Base-by-base conservation (phyloP, 2,888 invertebrate species). In the Troides oblongomaculatus region DNA sequence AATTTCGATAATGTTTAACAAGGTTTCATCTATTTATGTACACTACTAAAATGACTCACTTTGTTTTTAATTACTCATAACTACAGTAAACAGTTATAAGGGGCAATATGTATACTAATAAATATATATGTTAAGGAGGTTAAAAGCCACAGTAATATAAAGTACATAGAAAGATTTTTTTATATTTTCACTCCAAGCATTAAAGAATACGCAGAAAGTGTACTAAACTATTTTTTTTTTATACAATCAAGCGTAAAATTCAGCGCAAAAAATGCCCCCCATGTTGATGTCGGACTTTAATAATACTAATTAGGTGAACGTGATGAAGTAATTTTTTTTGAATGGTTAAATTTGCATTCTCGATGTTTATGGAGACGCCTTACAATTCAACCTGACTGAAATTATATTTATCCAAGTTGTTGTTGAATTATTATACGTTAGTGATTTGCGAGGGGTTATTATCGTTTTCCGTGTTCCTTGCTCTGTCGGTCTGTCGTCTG, bases 401-500 rank as follows among this genome's bases (percentile, higher is more conserved):
- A 21, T 21, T 21, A 21, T 21, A 21, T 21, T 21, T 21, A 21
- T 21, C 21, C 21, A 21, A 10, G 46, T 10, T 14, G 46, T 7
- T 10, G 14, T 14, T 10, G 46, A 14, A 46, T 46, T 46, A 21
- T 21, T 21, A 21, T 21, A 21, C 21, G 21, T 21, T 21, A 21
- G 21, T 21, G 21, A 21, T 21, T 21, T 21, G 21, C 21, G 21
- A 21, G 21, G 21, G 21, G 14, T 46, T 46, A 14, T 46, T 46
- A n/a, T 56, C 56, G 14, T 56, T 1, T n/a, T 56, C 56, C 1
- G 56, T 56, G 18, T 14, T 14, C 6, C 56, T 56, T 7, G n/a
- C 3, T 18, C 3, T 56, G n/a, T n/a, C 18, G 17, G 18, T n/a
- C 12, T n/a, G 3, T 56, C 3, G 46, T 30, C 84, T 80, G 2